Percentiles rank a stretch among this genome's conserved stretches.
These are phyloP conservation scores for Dunckerocampus dactyliophorus DNA, from an alignment of 2,113 vertebrate species.

Conservation along the genomic window DNA sequence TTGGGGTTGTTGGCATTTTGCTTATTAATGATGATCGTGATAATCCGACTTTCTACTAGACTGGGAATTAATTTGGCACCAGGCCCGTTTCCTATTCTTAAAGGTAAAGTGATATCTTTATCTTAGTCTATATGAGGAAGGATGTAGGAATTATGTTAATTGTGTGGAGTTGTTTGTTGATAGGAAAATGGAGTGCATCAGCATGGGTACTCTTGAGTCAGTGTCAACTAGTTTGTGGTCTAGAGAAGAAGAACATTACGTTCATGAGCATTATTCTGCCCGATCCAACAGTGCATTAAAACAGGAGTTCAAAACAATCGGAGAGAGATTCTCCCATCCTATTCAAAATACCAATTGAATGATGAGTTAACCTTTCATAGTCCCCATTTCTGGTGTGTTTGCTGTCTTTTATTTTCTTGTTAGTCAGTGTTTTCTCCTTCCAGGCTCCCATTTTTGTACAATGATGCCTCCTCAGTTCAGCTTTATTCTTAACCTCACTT, in stretches of 20 bases:
- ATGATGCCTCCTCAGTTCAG: background rate
- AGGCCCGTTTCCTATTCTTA: slow-evolving; percentile 10
- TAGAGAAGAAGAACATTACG: background rate
- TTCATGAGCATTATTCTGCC: background rate
- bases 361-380: too few species aligned
- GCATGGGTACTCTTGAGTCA: background rate
- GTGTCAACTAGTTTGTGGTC: background rate
- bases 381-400: background rate
- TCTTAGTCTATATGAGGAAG: background rate
- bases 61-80: slow-evolving; percentile 37
- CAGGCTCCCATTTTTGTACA: background rate
- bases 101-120: slow-evolving; percentile 23
- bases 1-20: slow-evolving; percentile 59
- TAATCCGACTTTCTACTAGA: slow-evolving; percentile 61
- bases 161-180: background rate
- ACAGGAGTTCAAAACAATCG: too few species aligned
- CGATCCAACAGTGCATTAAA: background rate
- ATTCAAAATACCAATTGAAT: background rate
- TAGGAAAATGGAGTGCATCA: background rate
- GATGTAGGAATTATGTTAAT: background rate
- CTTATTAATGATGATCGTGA: slow-evolving; percentile 66
- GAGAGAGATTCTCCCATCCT: background rate
- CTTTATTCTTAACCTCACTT: slow-evolving; percentile 9
- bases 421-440: background rate
- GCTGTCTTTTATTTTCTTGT: background rate